Percentiles rank a stretch among this genome's conserved stretches.
These are phyloP conservation scores for Manduca sexta DNA, from an alignment of 1,140 invertebrate genomes.

Conservation along the genomic window DNA sequence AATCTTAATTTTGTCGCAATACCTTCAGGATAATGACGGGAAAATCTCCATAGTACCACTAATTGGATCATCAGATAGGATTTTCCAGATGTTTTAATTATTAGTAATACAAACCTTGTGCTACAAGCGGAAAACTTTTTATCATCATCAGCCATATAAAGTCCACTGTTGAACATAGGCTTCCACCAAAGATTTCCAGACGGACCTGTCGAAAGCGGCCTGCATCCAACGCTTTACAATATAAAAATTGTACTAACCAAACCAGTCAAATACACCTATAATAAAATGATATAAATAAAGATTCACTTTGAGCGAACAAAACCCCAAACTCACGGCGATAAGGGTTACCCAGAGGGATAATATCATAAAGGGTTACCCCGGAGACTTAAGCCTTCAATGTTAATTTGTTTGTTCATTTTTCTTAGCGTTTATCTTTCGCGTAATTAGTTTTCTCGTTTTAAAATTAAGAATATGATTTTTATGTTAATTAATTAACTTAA, in stretches of 20 bases:
- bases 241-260: background rate
- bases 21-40: background rate
- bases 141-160: too few species aligned
- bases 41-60: too few species aligned
- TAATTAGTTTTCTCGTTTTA: conserved; percentile 29
- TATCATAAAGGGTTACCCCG: conserved; percentile 51
- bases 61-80: too few species aligned
- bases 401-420: conserved; percentile 64
- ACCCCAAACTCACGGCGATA: conserved; percentile 15
- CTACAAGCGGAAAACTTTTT: background rate
- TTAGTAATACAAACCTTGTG: background rate
- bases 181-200: too few species aligned
- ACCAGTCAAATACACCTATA: conserved; percentile 2
- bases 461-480: conserved; percentile 22
- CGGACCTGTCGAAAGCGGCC: too few species aligned
- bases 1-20: too few species aligned
- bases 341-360: conserved; percentile 37
- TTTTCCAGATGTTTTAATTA: too few species aligned
- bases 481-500: background rate
- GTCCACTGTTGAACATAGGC: too few species aligned
- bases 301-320: conserved; percentile 11
- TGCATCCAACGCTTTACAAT: too few species aligned
- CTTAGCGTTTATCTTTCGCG: conserved; percentile 25
- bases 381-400: conserved; percentile 50
- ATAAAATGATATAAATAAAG: conserved; percentile 18